phyloP scores from a whole-genome alignment of 2,888 invertebrate genomes.

The Conchocele bisecta region DNA sequence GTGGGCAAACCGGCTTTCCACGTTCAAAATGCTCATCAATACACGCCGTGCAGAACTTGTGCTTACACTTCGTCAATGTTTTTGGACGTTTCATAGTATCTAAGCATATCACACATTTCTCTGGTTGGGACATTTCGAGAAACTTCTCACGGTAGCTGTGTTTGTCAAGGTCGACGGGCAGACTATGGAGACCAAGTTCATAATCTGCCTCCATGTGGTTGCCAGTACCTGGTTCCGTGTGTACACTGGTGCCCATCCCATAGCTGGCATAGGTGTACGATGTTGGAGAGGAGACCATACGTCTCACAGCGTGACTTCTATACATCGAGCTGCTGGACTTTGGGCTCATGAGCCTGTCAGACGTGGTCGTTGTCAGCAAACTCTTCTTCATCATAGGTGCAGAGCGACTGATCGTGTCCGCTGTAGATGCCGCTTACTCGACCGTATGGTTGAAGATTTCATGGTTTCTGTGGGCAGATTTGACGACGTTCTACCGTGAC shows the following conservation, averaged over 20 bases:
- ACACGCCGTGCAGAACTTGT: slow-evolving; percentile 72
- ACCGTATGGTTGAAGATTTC: background rate
- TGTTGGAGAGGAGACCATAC: too few species aligned
- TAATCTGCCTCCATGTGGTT: too few species aligned
- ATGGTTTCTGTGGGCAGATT: background rate
- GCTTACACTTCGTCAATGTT: slow-evolving; percentile 63
- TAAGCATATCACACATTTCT: slow-evolving; percentile 66
- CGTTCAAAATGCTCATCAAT: slow-evolving; percentile 64
- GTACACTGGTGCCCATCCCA: too few species aligned
- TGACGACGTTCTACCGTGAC: background rate
- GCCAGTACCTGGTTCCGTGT: too few species aligned
- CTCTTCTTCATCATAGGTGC: slow-evolving; percentile 23
- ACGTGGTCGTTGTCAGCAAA: background rate
- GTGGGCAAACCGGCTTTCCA: slow-evolving; percentile 72
- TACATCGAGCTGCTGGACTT: too few species aligned
- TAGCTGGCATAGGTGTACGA: too few species aligned
- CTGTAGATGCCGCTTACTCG: slow-evolving; percentile 5
- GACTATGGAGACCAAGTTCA: slow-evolving; percentile 33
- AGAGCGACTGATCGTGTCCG: slow-evolving; percentile 5
- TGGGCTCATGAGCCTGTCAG: too few species aligned
- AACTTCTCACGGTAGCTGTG: slow-evolving; percentile 40
- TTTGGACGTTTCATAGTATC: slow-evolving; percentile 54
- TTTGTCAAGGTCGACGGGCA: slow-evolving; percentile 33
- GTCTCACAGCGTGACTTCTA: too few species aligned
- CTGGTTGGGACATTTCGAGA: slow-evolving; percentile 3